A percentile compares a stretch with the other conserved stretches of the same genome.
These are phyloP conservation scores for Falco berigora DNA, from an alignment of 2,797 vertebrate species.

Conservation along the genomic window DNA sequence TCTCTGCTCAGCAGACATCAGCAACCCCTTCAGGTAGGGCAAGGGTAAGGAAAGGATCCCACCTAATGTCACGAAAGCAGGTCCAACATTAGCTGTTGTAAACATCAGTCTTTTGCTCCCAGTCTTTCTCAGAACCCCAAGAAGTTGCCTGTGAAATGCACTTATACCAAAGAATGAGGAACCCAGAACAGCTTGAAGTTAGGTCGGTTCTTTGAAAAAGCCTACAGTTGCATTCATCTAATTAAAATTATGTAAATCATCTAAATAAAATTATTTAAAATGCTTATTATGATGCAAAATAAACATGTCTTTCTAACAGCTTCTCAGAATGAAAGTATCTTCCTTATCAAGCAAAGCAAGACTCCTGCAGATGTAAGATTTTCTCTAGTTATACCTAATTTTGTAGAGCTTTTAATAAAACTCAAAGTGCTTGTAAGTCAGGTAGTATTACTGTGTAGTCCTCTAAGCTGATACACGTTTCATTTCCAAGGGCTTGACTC, in stretches of 20 bases:
- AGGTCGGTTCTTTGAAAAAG: neutral
- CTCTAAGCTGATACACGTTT: neutral
- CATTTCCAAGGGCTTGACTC: neutral
- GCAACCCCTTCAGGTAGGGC: neutral
- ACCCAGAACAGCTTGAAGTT: neutral
- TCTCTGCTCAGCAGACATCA: neutral
- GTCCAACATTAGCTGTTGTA: neutral
- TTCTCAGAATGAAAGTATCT: neutral
- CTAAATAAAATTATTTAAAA: neutral
- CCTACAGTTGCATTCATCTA: neutral
- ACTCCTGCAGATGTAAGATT: neutral
- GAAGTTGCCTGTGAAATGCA: neutral
- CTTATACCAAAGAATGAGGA: neutral
- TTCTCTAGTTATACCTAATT: neutral
- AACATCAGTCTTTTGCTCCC: neutral
- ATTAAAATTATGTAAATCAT: neutral
- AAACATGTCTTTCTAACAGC: neutral
- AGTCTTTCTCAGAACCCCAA: neutral
- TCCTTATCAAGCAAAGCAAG: neutral
- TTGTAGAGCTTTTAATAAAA: neutral
- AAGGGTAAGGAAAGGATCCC: neutral
- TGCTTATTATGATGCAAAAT: neutral
- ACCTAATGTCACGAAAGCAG: neutral
- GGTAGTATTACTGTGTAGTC: neutral
- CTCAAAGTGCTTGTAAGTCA: neutral